These are phyloP conservation scores for Ahaetulla prasina DNA, from an alignment of 2,113 vertebrate species.

Conservation along the genomic window DNA sequence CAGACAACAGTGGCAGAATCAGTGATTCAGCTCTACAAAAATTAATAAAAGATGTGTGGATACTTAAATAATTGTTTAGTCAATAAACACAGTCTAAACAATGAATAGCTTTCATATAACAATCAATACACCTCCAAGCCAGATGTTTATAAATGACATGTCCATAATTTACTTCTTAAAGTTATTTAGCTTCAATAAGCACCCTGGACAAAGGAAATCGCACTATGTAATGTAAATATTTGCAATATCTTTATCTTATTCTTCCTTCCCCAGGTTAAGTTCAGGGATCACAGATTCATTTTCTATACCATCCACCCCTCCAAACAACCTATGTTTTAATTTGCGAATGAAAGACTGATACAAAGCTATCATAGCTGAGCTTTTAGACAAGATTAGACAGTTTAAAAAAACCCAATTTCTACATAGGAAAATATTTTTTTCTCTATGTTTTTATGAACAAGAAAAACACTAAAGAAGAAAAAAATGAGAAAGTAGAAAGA, in stretches of 20 bases:
- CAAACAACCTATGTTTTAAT: not conserved
- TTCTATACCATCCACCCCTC: too few relatives aligned
- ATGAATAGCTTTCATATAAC: constrained; percentile 10
- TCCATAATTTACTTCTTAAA: not conserved
- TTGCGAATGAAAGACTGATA: not conserved
- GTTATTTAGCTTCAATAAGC: not conserved
- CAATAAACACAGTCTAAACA: constrained; percentile 16
- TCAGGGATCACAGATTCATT: not conserved
- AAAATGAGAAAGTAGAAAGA: not conserved
- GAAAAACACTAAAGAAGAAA: too few relatives aligned
- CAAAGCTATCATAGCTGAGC: not conserved
- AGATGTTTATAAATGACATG: constrained; percentile 5
- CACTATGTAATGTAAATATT: not conserved
- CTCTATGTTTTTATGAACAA: not conserved
- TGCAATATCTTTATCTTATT: not conserved
- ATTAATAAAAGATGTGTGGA: not conserved
- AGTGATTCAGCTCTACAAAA: not conserved
- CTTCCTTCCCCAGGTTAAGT: not conserved
- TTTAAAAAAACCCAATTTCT: not conserved
- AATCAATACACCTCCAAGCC: constrained; percentile 1
- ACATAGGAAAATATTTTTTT: not conserved
- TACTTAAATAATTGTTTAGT: constrained; percentile 21
- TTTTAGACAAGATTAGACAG: not conserved
- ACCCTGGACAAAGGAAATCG: not conserved
- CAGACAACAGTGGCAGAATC: not conserved